Conservation (phyloP, 2,113 vertebrate genomes). For the Neopipo cinnamomea region DNA sequence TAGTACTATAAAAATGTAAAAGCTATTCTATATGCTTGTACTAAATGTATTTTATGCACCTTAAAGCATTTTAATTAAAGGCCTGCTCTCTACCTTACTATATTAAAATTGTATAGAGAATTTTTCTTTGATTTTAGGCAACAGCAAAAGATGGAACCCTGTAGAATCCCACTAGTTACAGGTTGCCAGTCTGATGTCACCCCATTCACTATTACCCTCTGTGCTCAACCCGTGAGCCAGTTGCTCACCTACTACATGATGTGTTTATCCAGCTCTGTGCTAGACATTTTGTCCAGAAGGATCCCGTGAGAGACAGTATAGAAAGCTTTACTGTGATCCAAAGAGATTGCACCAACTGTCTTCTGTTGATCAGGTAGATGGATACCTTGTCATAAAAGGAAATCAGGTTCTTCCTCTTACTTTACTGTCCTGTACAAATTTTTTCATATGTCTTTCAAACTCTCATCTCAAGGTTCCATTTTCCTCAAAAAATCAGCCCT, state of each 20-base stretch:
- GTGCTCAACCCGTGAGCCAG: background rate
- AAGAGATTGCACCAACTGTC: background rate
- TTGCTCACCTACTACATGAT: background rate
- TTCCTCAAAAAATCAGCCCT: background rate
- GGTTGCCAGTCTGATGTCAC: background rate
- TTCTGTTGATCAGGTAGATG: background rate
- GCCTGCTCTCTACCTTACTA: too few relatives aligned
- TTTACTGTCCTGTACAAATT: background rate
- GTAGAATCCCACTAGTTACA: background rate
- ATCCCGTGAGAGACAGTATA: background rate
- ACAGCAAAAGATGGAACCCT: background rate
- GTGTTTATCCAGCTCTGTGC: background rate
- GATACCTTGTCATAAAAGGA: background rate
- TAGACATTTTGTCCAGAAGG: background rate
- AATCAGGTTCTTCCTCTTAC: background rate
- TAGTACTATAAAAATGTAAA: too few relatives aligned
- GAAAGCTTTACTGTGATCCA: background rate
- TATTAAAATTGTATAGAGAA: too few relatives aligned
- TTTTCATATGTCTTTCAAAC: background rate
- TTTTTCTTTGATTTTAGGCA: too few relatives aligned
- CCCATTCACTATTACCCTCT: background rate
- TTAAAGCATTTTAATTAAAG: too few relatives aligned
- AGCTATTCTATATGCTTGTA: too few relatives aligned
- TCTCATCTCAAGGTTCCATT: background rate
- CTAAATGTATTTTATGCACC: too few relatives aligned